A percentile compares a stretch with the other conserved stretches of the same genome.
phyloP scores from a whole-genome alignment of 2,797 vertebrate species.

The Cirrhinus molitorella region DNA sequence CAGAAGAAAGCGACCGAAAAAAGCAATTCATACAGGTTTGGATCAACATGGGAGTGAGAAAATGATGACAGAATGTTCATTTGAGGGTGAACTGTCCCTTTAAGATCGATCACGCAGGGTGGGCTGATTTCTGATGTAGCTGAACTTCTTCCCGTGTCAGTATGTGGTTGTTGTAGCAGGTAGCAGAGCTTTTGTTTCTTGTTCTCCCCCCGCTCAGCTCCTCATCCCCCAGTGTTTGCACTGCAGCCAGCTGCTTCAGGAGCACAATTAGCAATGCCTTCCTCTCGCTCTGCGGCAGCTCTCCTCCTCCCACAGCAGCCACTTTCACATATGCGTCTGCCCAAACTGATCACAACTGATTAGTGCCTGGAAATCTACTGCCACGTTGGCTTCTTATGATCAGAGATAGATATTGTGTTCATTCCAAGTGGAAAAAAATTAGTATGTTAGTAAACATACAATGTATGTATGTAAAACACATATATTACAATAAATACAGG shows the following conservation, averaged over 20 bases:
- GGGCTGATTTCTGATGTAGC: neutral
- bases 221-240: constrained; percentile 72
- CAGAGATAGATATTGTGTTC: neutral
- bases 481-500: neutral
- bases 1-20: no score
- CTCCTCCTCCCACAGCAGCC: constrained; percentile 59
- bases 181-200: constrained; percentile 77
- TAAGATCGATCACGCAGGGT: neutral
- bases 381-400: neutral
- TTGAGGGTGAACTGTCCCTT: neutral
- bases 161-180: constrained; percentile 62
- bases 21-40: neutral
- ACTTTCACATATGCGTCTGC: constrained; percentile 5
- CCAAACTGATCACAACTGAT: neutral
- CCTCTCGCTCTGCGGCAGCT: constrained; percentile 42
- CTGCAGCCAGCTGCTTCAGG: constrained; percentile 87
- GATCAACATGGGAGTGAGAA: neutral
- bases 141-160: neutral
- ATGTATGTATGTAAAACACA: neutral
- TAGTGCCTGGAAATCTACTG: constrained; percentile 3
- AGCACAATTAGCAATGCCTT: constrained; percentile 80
- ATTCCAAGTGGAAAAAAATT: neutral
- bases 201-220: constrained; percentile 41
- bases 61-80: neutral
- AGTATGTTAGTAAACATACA: neutral